Conservation (phyloP, 2,888 invertebrate genomes). For the Xestia c-nigrum region DNA sequence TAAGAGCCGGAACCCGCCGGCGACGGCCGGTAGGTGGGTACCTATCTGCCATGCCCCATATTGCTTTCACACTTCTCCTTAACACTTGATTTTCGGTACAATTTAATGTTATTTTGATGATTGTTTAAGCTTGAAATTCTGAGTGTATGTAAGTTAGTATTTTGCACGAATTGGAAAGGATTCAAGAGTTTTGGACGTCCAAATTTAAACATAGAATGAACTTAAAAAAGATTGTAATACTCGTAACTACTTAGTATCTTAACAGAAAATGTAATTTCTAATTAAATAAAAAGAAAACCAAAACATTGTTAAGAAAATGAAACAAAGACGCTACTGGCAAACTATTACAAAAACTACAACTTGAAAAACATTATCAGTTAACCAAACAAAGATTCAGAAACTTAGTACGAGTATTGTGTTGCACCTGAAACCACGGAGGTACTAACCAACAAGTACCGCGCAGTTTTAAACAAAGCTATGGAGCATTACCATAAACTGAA, state of each 20-base stretch:
- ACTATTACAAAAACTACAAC: slow-evolving; percentile 55
- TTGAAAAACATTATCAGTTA: slow-evolving; percentile 76
- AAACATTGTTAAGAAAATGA: slow-evolving; percentile 28
- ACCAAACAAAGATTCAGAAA: slow-evolving; percentile 85
- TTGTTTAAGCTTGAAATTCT: slow-evolving; percentile 10
- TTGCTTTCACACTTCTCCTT: slow-evolving; percentile 75
- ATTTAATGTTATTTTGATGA: slow-evolving; percentile 63
- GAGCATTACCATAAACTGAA: slow-evolving; percentile 87
- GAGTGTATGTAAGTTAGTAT: neutral
- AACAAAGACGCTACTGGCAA: slow-evolving; percentile 37
- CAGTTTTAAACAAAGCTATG: slow-evolving; percentile 88
- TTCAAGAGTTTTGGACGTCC: neutral
- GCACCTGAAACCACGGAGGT: slow-evolving; percentile 84
- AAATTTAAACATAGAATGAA: no score
- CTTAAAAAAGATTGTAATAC: neutral
- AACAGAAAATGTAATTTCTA: neutral
- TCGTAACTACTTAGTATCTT: neutral
- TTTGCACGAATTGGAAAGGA: neutral
- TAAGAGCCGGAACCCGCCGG: slow-evolving; percentile 84
- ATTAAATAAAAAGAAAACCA: slow-evolving; percentile 18
- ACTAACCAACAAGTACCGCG: slow-evolving; percentile 85
- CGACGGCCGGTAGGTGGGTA: slow-evolving; percentile 72
- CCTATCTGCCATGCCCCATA: slow-evolving; percentile 76
- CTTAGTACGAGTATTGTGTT: slow-evolving; percentile 80
- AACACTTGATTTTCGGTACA: slow-evolving; percentile 72